Percentiles rank a stretch among this genome's conserved stretches.
Conservation (phyloP, 2,113 vertebrate species). For the Notiomystis cincta region DNA sequence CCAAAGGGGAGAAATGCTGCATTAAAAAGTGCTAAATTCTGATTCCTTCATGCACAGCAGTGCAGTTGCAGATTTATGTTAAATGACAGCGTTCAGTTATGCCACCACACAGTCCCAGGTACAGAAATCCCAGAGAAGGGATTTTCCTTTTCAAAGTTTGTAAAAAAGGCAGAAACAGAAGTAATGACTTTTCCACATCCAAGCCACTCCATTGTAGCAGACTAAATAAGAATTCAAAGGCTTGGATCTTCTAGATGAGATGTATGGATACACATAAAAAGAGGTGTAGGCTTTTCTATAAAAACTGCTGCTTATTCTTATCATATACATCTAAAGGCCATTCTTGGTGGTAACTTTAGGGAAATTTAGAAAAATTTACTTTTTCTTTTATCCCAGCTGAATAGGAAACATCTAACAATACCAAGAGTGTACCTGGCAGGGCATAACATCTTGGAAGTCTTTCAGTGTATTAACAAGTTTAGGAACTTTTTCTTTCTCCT, state of each 20-base stretch:
- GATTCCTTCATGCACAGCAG: background rate
- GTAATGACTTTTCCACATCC: background rate
- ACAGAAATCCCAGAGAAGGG: background rate
- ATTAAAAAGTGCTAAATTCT: too few relatives aligned
- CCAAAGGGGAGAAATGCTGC: background rate
- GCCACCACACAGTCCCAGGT: background rate
- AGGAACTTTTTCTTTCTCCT: background rate
- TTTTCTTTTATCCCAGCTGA: background rate
- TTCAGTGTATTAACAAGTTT: background rate
- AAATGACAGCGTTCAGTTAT: background rate
- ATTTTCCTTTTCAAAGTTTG: background rate
- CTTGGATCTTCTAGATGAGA: background rate
- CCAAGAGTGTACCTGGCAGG: background rate
- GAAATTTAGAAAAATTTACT: background rate
- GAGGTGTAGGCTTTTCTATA: background rate
- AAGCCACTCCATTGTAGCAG: background rate
- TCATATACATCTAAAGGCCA: background rate
- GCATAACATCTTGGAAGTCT: background rate
- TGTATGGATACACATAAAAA: background rate
- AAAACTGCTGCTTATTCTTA: background rate
- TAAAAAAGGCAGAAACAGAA: background rate
- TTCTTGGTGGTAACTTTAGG: background rate
- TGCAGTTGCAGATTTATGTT: background rate
- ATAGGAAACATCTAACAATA: background rate
- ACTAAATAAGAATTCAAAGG: background rate